Evolutionary conservation across 1,140 invertebrate species (phyloP).

Genomic region (Ceratoteleas bidentatus): DNA sequence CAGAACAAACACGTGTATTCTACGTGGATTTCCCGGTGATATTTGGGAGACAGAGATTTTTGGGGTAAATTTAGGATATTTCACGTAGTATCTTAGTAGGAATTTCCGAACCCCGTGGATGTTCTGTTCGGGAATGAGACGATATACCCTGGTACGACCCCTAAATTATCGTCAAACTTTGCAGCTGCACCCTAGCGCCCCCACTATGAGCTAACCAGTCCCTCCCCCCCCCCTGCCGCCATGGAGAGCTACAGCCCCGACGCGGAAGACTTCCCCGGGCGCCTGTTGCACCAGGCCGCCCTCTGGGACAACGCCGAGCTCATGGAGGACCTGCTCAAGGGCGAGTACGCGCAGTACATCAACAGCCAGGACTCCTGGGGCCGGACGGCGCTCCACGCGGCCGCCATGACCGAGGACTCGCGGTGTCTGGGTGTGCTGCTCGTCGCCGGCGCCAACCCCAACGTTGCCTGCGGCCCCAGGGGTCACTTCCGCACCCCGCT

Average conservation of each 20-base stretch:
- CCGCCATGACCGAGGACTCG: constrained; percentile 93
- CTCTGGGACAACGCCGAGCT: constrained; percentile 95
- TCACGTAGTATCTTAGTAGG: no score
- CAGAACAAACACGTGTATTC: no score
- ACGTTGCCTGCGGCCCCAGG: constrained; percentile 85
- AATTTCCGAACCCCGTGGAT: no score
- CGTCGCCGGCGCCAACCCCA: constrained; percentile 87
- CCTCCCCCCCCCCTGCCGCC: neutral
- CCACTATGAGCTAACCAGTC: neutral
- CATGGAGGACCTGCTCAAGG: constrained; percentile 90
- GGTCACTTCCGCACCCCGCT: constrained; percentile 88
- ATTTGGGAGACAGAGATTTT: no score
- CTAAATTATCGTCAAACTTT: neutral
- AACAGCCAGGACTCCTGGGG: constrained; percentile 90
- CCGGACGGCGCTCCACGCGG: constrained; percentile 91
- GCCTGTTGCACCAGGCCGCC: constrained; percentile 91
- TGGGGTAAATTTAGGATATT: no score
- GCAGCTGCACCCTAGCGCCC: neutral
- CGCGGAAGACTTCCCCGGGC: constrained; percentile 90
- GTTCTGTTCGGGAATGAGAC: no score
- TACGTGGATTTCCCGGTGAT: no score
- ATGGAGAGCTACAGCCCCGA: constrained; percentile 87
- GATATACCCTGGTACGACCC: no score
- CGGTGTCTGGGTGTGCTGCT: constrained; percentile 89
- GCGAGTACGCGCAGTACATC: constrained; percentile 86